phyloP scores from a whole-genome alignment of 1,140 invertebrate genomes.

The Panagrolaimus sp. region DNA sequence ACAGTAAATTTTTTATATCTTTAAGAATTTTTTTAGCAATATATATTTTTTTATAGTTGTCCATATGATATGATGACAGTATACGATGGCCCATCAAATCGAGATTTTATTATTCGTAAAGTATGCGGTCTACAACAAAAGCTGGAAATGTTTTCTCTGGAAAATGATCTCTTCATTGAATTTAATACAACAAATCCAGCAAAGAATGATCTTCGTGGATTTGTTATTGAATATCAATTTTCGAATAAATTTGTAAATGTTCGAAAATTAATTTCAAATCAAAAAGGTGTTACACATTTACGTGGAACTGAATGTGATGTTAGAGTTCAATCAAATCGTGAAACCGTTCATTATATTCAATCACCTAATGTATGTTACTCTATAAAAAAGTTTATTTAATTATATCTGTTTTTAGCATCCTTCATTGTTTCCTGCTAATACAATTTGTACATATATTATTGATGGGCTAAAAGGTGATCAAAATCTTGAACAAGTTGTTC shows the following conservation, averaged over 20 bases:
- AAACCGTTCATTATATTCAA: conserved; percentile 50
- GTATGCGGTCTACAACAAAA: conserved; percentile 86
- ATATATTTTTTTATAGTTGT: conserved; percentile 68
- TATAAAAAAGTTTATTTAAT: neutral
- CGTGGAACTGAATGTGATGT: conserved; percentile 56
- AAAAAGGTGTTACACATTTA: conserved; percentile 50
- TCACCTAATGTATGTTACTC: conserved; percentile 47
- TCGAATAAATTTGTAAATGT: conserved; percentile 51
- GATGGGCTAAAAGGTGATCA: conserved; percentile 57
- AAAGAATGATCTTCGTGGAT: conserved; percentile 51
- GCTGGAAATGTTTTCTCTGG: conserved; percentile 53
- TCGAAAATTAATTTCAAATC: conserved; percentile 34
- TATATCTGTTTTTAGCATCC: conserved; percentile 40
- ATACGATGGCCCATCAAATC: conserved; percentile 81
- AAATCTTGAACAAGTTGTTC: conserved; percentile 56
- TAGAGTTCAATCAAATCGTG: conserved; percentile 49
- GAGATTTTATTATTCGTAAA: conserved; percentile 81
- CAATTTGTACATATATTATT: conserved; percentile 56
- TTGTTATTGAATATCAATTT: conserved; percentile 58
- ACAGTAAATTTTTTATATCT: conserved; percentile 72
- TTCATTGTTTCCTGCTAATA: conserved; percentile 53
- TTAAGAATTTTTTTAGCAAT: conserved; percentile 10
- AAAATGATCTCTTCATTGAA: conserved; percentile 45
- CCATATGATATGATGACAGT: conserved; percentile 95
- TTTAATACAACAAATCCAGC: conserved; percentile 55